Base-by-base conservation (phyloP, 2,888 invertebrate species). In the Bombylius discolor region DNA sequence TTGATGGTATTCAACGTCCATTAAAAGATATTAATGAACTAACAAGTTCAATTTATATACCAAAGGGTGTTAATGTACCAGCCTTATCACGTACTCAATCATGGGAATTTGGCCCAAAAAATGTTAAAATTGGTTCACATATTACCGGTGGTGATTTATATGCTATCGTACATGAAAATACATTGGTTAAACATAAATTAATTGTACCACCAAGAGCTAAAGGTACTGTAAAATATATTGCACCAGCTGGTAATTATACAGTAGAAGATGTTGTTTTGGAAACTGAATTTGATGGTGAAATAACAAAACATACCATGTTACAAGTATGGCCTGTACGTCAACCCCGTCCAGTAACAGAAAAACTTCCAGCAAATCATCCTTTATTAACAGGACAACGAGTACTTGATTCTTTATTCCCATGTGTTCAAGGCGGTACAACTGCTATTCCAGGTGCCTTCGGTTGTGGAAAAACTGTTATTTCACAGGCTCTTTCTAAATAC, bases 281-380 rank as follows among this genome's bases (percentile, higher is more conserved):
- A 79, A 94, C 95, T 1, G 99, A 99, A 76, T 99, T 99, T 77
- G 96, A 98, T 75, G 97, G 97, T 23, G 91, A 96, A 74, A 85
- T 84, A 69, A 84, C 87, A 58, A 84, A 91, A 72, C 95, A 85
- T 78, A 87, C 84, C 60, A 99, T 99, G 98, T 79, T 99, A 77
- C 99, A 99, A 80, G 92, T 99, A 61, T 99, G 99, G 99, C 99
- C 99, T 8, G 99, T 99, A 65, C 88, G 99, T 72, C 94, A 95
- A 75, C 94, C 97, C 59, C 82, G 99, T 62, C 99, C 99, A 46
- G 87, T 87, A 59, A 90, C 95, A 23, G 99, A 99, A 78, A 99
- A 99, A 79, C 79, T 98, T 65, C 97, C 97, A 57, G 97, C 98
- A 68, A 99, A 99, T 80, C 89, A 96, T 75, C 99, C 99, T 51